phyloP scores from a whole-genome alignment of 2,113 vertebrate species.

The Poeciliopsis prolifica region DNA sequence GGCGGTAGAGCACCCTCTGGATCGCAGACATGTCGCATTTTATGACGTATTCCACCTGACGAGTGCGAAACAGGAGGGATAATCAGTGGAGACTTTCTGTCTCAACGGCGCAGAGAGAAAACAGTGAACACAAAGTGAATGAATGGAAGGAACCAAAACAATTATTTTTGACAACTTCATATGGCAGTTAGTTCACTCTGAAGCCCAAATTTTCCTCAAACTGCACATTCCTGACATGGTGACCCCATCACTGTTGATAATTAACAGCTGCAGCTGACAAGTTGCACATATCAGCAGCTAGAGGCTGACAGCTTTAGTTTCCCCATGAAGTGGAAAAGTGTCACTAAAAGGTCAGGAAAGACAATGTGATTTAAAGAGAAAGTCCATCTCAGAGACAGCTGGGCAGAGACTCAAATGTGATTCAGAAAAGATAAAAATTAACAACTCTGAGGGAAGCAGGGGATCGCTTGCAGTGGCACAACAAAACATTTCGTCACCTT shows the following conservation, averaged over 20 bases:
- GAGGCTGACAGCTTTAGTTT: neutral
- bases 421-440: neutral
- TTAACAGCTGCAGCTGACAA: conserved; percentile 1
- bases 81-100: neutral
- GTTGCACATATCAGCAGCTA: neutral
- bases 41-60: conserved; percentile 96
- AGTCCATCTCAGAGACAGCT: neutral
- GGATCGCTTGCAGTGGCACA: neutral
- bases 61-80: neutral
- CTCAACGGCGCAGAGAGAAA: neutral
- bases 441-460: neutral
- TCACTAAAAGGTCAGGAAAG: neutral
- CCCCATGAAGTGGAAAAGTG: neutral
- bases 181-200: neutral
- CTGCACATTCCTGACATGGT: neutral
- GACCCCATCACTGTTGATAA: neutral
- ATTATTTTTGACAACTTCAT: neutral
- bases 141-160: neutral
- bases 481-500: neutral
- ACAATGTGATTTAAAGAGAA: neutral
- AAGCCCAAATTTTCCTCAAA: neutral
- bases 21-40: conserved; percentile 99
- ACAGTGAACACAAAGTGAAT: neutral
- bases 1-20: conserved; percentile 96
- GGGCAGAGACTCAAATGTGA: neutral